Percentiles rank a stretch among this genome's conserved stretches.
phyloP scores from a whole-genome alignment of 2,888 invertebrate genomes.

The Odontomyia ornata region DNA sequence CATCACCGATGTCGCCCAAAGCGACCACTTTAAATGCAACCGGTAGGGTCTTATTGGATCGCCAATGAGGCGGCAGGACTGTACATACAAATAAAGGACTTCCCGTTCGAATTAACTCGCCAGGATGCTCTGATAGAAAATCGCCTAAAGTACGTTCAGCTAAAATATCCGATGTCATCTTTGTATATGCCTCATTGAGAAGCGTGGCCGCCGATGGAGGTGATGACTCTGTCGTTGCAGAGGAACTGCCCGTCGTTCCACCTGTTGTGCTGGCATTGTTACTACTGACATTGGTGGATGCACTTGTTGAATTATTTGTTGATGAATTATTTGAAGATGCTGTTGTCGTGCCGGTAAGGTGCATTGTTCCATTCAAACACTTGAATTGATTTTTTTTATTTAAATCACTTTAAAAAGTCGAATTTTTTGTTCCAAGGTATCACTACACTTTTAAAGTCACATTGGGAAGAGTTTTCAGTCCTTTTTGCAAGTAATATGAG shows the following conservation, averaged over 20 bases:
- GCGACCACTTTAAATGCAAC: slow-evolving; percentile 97
- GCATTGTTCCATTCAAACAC: slow-evolving; percentile 51
- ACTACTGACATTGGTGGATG: slow-evolving; percentile 54
- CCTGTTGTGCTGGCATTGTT: slow-evolving; percentile 38
- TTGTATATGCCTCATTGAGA: slow-evolving; percentile 84
- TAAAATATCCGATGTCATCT: slow-evolving; percentile 89
- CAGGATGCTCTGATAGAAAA: slow-evolving; percentile 88
- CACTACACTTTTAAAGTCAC: not conserved
- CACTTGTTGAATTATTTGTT: slow-evolving; percentile 51
- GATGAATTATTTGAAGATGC: slow-evolving; percentile 51
- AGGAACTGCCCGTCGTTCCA: slow-evolving; percentile 53
- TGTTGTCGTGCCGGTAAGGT: slow-evolving; percentile 54
- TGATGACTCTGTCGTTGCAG: slow-evolving; percentile 58
- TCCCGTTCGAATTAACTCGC: slow-evolving; percentile 90
- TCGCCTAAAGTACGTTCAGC: slow-evolving; percentile 88
- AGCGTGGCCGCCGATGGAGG: slow-evolving; percentile 75
- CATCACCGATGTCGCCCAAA: slow-evolving; percentile 93
- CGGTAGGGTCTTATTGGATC: slow-evolving; percentile 97
- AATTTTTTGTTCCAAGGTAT: not conserved
- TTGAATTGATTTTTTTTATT: not conserved
- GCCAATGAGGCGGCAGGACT: slow-evolving; percentile 94
- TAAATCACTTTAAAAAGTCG: not conserved
- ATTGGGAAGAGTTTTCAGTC: not conserved
- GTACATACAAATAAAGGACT: slow-evolving; percentile 97
- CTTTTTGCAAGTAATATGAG: too few relatives aligned